Evolutionary conservation across 2,888 invertebrate genomes (phyloP).

Genomic region (Adineta ricciae): DNA sequence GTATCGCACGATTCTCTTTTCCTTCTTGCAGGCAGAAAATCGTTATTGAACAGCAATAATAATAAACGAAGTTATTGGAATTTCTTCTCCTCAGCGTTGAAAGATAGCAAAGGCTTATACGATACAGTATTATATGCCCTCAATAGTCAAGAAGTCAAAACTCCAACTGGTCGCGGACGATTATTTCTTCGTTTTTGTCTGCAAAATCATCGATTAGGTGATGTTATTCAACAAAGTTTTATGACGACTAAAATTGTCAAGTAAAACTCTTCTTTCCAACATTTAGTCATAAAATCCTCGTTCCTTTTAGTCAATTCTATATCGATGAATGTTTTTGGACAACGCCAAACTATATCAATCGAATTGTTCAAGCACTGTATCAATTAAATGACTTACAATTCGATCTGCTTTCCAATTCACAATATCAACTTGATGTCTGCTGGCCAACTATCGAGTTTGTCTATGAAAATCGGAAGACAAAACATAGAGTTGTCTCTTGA

Average conservation of each 20-base stretch:
- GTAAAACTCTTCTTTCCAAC: not conserved
- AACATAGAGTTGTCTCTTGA: too few relatives aligned
- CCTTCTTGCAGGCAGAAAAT: not conserved
- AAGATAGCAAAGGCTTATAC: conserved; percentile 12
- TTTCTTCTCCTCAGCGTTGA: not conserved
- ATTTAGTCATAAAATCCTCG: too few relatives aligned
- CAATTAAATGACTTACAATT: conserved; percentile 50
- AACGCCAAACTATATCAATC: conserved; percentile 39
- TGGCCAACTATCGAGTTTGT: conserved; percentile 6
- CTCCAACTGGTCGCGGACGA: conserved; percentile 48
- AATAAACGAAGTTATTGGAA: not conserved
- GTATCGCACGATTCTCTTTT: too few relatives aligned
- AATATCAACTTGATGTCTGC: not conserved
- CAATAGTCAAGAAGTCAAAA: conserved; percentile 38
- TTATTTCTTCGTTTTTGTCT: conserved; percentile 50
- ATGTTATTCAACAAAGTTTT: conserved; percentile 50
- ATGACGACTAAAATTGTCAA: conserved; percentile 40
- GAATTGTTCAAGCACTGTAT: conserved; percentile 46
- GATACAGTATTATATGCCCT: not conserved
- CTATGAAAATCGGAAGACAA: too few relatives aligned
- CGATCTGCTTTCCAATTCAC: conserved; percentile 42
- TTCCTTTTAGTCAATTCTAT: conserved; percentile 46
- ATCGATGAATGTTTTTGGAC: conserved; percentile 42
- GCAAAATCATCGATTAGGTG: conserved; percentile 49
- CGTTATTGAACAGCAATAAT: not conserved